phyloP scores from a whole-genome alignment of 2,888 invertebrate genomes.

The Spisula subtruncata region DNA sequence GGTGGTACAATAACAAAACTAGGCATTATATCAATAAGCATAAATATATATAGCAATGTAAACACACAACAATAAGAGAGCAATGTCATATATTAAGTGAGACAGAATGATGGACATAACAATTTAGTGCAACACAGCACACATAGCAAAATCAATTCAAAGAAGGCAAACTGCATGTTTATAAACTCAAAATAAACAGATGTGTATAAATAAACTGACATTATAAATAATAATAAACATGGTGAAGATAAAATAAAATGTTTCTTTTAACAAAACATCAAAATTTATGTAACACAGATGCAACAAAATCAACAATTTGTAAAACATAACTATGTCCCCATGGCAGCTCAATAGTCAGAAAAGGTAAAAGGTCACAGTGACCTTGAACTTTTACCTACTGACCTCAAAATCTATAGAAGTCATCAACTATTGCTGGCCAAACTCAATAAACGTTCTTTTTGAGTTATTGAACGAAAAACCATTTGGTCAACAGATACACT shows the following conservation, averaged over 20 bases:
- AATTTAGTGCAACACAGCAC: constrained; percentile 10
- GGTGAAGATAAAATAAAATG: neutral
- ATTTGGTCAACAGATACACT: no score
- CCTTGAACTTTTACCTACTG: no score
- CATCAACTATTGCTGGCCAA: no score
- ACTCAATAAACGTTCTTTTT: no score
- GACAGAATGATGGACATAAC: neutral
- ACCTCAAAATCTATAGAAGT: no score
- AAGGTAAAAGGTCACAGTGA: no score
- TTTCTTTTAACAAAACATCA: neutral
- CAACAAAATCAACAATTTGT: no score
- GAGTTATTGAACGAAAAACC: no score
- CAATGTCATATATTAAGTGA: neutral
- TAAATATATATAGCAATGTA: neutral
- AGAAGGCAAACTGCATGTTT: neutral
- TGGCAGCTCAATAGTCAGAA: no score
- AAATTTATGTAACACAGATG: neutral
- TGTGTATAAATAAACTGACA: no score
- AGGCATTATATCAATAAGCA: neutral
- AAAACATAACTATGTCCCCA: no score
- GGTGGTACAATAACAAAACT: no score
- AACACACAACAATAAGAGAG: neutral
- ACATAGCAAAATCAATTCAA: neutral
- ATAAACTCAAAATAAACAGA: neutral
- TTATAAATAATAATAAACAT: neutral